Base-by-base conservation (phyloP, 1,140 invertebrate species). In the Cydia splendana region DNA sequence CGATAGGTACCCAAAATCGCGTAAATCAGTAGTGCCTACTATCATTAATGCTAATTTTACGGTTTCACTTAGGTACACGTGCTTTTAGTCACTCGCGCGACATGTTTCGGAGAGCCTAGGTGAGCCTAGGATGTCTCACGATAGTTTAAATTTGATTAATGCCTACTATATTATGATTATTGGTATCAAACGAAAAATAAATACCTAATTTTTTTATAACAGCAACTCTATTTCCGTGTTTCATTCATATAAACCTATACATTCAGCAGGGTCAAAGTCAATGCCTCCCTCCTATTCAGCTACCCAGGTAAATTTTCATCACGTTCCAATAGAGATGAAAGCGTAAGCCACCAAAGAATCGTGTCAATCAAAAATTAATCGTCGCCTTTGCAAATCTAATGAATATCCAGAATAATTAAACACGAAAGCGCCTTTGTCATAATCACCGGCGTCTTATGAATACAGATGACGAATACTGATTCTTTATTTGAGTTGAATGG, bases 351-450 rank as follows among this genome's bases (percentile, higher is more conserved):
- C 67, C 67, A 71, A 71, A 71, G 67, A 71, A 71, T 38, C 15
- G 30, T 38, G 67, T 71, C 67, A 71, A 71, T 71, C 67, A 71
- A 71, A 71, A 71, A 71, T 71, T 71, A 45, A 71, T 71, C 67
- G 67, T 42, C 67, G 34, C 30, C 67, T 45, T 71, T 45, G 67
- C 67, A 71, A 71, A 71, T 71, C 67, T 71, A 71, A 71, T 71
- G 38, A 71, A 71, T 38, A 71, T 71, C 18, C 67, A 18, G 67
- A 71, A 71, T 71, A 71, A 71, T 71, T 71, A 71, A 71, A 71
- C 15, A 71, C 30, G 34, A 30, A 71, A 69, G 12, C 28, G 67
- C 34, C 30, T 71, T 71, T 42, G 67, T 71, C 34, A 71, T 71
- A 71, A 71, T 71, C 67, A 71, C 67, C 67, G 65, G 65, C 65